These are phyloP conservation scores for Drosophila ananassae DNA, from an alignment of 1,140 invertebrate genomes.

Conservation along the genomic window DNA sequence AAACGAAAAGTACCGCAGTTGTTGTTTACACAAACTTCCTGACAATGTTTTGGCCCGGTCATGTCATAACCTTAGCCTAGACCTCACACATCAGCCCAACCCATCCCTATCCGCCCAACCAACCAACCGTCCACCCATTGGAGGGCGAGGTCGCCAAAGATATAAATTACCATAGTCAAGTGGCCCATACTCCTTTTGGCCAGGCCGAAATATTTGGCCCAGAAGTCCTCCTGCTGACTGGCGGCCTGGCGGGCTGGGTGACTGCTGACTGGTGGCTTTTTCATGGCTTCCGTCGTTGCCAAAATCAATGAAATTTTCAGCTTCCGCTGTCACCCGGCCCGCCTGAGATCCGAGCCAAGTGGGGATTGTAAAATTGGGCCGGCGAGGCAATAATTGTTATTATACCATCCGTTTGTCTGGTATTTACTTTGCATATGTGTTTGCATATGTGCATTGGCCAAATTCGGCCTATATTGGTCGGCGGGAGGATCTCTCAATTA, in stretches of 20 bases:
- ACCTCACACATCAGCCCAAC: conserved; percentile 46
- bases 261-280: conserved; percentile 60
- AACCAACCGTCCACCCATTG: conserved; percentile 10
- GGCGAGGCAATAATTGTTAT: conserved; percentile 77
- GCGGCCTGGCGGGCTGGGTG: neutral
- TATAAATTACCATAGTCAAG: conserved; percentile 75
- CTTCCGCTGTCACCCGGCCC: conserved; percentile 60
- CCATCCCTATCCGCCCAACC: neutral
- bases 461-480: neutral
- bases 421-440: conserved; percentile 80
- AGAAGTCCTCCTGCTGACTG: conserved; percentile 44
- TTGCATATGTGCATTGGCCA: conserved; percentile 33
- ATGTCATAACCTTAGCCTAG: conserved; percentile 80
- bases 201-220: conserved; percentile 54
- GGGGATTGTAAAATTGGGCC: conserved; percentile 59
- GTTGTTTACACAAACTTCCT: conserved; percentile 57
- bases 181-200: conserved; percentile 43
- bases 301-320: conserved; percentile 77
- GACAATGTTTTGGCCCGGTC: conserved; percentile 43
- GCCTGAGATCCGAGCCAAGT: conserved; percentile 24
- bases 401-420: conserved; percentile 75
- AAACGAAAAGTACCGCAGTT: conserved; percentile 7
- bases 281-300: conserved; percentile 67
- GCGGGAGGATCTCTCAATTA: neutral
- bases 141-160: conserved; percentile 58